These are phyloP conservation scores for Nettapus auritus DNA, from an alignment of 2,113 vertebrate genomes.

Conservation along the genomic window DNA sequence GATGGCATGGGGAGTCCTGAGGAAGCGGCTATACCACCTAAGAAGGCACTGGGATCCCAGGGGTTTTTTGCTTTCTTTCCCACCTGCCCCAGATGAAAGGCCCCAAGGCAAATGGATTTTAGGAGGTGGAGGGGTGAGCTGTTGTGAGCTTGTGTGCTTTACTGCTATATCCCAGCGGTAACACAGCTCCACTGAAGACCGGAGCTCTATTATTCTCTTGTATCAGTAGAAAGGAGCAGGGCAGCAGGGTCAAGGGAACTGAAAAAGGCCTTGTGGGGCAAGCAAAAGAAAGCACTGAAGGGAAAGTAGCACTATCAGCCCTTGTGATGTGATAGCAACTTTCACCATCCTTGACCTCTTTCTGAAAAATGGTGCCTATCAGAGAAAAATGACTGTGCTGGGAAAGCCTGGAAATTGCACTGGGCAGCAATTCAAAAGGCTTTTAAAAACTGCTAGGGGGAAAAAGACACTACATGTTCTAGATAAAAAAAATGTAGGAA, in stretches of 20 bases:
- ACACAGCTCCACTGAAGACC: not conserved
- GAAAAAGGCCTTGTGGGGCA: conserved; percentile 41
- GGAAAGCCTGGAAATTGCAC: not conserved
- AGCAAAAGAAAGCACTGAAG: conserved; percentile 62
- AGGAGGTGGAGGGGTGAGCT: conserved; percentile 23
- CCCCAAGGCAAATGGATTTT: conserved; percentile 34
- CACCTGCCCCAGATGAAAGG: conserved; percentile 68
- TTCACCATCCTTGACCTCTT: conserved; percentile 61
- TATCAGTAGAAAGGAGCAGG: conserved; percentile 55
- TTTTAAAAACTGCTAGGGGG: not conserved
- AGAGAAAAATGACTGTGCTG: conserved; percentile 50
- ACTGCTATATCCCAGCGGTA: conserved; percentile 1
- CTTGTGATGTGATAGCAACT: conserved; percentile 63
- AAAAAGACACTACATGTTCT: not conserved
- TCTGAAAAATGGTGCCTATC: conserved; percentile 28
- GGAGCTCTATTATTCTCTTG: conserved; percentile 48
- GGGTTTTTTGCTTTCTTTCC: conserved; percentile 43
- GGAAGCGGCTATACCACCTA: not conserved
- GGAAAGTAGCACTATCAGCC: conserved; percentile 47
- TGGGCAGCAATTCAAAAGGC: conserved; percentile 12
- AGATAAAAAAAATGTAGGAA: not conserved
- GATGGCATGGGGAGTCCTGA: not conserved
- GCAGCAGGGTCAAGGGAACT: conserved; percentile 33
- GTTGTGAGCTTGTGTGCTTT: conserved; percentile 34
- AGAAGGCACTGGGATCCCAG: not conserved